These are phyloP conservation scores for Emberiza fucata DNA, from an alignment of 2,113 vertebrate genomes.

Conservation along the genomic window DNA sequence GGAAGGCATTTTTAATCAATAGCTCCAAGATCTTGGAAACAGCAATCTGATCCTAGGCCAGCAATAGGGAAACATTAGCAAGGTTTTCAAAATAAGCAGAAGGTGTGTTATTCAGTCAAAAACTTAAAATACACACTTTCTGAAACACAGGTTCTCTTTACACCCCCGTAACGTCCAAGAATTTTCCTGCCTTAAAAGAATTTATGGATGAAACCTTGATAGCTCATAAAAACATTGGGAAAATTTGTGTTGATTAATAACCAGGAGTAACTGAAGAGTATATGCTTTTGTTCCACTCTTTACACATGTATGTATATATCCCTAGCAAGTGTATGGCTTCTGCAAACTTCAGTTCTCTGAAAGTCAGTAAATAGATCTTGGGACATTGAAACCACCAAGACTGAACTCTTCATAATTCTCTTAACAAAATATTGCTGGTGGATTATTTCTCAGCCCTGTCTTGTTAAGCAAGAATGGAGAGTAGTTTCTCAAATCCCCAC, in stretches of 20 bases:
- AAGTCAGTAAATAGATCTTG: neutral
- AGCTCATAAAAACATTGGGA: neutral
- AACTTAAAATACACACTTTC: neutral
- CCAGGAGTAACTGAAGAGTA: neutral
- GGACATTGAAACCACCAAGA: neutral
- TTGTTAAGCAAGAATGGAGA: neutral
- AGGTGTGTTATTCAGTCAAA: neutral
- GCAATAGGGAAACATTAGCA: neutral
- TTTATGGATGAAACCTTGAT: neutral
- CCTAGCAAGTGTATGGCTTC: neutral
- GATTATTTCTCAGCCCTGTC: neutral
- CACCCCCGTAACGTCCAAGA: accelerated
- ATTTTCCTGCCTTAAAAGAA: neutral
- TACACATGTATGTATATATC: neutral
- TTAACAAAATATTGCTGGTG: neutral
- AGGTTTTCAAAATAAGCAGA: neutral
- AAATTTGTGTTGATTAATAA: neutral
- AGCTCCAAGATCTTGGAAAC: neutral
- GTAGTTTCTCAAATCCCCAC: neutral
- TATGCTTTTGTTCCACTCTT: neutral
- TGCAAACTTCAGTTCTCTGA: neutral
- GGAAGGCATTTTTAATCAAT: neutral
- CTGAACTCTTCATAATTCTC: neutral
- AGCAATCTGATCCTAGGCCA: neutral
- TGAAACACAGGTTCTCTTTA: neutral